phyloP scores from a whole-genome alignment of 92 coral and sea anemone species.

The Epizoanthus rinbou region DNA sequence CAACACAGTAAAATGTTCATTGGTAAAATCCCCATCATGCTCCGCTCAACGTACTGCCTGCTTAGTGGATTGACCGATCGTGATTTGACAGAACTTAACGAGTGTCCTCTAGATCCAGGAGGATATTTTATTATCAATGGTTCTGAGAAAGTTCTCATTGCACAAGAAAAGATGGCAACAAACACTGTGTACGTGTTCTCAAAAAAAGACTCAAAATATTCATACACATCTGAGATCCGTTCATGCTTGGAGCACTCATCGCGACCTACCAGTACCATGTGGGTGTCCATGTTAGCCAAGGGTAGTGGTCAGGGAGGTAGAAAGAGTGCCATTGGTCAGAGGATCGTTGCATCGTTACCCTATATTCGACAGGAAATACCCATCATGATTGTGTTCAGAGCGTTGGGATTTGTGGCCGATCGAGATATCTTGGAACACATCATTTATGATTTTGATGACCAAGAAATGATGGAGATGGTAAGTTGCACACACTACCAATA shows the following conservation, averaged over 20 bases:
- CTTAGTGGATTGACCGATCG: slow-evolving; percentile 88
- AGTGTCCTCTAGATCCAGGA: slow-evolving; percentile 97
- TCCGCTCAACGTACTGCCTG: slow-evolving; percentile 95
- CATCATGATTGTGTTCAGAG: slow-evolving; percentile 98
- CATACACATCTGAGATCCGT: slow-evolving; percentile 96
- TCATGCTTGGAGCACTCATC: slow-evolving; percentile 98
- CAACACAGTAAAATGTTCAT: slow-evolving; percentile 97
- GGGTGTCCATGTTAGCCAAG: slow-evolving; percentile 99
- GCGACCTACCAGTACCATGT: slow-evolving; percentile 97
- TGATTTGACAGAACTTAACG: slow-evolving; percentile 97
- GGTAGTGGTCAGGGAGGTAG: slow-evolving; percentile 94
- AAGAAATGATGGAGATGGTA: slow-evolving; percentile 99
- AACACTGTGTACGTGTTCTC: slow-evolving; percentile 97
- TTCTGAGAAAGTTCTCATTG: slow-evolving; percentile 96
- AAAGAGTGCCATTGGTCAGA: slow-evolving; percentile 97
- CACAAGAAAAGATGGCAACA: slow-evolving; percentile 99
- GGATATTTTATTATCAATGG: slow-evolving; percentile 98
- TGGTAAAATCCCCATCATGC: slow-evolving; percentile 99
- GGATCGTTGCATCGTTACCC: slow-evolving; percentile 94
- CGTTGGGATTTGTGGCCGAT: slow-evolving; percentile 98
- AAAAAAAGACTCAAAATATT: slow-evolving; percentile 96
- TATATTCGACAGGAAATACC: slow-evolving; percentile 98
- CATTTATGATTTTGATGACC: slow-evolving; percentile 99
- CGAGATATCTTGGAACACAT: slow-evolving; percentile 96
- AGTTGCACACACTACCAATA: not conserved